These are phyloP conservation scores for Temnothorax ravouxi DNA, from an alignment of 2,888 invertebrate species.

Conservation along the genomic window DNA sequence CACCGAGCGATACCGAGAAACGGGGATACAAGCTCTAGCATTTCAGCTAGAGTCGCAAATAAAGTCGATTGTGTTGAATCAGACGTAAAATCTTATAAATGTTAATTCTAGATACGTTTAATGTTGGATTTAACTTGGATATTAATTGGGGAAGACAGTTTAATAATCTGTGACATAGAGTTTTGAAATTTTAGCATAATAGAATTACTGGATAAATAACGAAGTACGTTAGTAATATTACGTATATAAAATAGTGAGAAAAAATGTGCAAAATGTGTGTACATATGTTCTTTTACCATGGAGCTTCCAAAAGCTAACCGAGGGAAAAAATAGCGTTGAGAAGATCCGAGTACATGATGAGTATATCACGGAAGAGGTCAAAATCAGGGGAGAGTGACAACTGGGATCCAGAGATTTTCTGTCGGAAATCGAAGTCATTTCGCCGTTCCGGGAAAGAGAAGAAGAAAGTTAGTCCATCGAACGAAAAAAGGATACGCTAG, in stretches of 20 bases:
- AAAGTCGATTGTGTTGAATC: neutral
- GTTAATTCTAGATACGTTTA: neutral
- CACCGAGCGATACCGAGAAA: neutral
- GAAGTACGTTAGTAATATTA: neutral
- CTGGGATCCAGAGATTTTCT: neutral
- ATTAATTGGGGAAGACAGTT: neutral
- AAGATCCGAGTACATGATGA: neutral
- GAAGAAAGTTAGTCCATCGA: slow-evolving; percentile 30
- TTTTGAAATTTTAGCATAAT: neutral
- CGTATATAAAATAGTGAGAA: neutral
- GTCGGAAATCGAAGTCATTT: slow-evolving; percentile 22
- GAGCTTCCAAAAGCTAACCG: neutral
- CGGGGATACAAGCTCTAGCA: neutral
- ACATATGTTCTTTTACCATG: neutral
- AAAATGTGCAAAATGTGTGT: neutral
- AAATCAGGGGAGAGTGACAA: neutral
- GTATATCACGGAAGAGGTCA: neutral
- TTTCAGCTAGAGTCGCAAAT: neutral
- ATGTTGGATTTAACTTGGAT: neutral
- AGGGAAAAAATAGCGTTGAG: neutral
- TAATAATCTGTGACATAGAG: neutral
- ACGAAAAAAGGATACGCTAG: slow-evolving; percentile 28
- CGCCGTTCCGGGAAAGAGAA: neutral
- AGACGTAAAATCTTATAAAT: neutral
- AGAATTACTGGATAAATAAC: neutral